phyloP scores from a whole-genome alignment of 1,140 invertebrate species.

The Ditylenchus dipsaci region DNA sequence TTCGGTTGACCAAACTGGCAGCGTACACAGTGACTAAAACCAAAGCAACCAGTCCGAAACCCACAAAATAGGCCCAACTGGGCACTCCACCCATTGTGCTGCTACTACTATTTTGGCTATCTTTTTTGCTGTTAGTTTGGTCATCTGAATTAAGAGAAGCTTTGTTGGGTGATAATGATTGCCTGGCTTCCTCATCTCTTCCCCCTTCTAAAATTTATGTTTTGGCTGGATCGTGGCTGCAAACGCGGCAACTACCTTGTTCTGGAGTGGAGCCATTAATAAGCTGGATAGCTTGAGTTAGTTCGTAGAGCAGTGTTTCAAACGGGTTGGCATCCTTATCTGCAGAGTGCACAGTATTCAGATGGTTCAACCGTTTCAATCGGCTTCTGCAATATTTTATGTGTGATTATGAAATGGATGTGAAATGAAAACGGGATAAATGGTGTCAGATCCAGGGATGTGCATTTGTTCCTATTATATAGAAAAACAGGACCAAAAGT shows the following conservation, averaged over 20 bases:
- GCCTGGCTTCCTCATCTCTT: not conserved
- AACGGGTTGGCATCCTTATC: not conserved
- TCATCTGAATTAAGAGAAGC: not conserved
- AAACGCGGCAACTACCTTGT: not conserved
- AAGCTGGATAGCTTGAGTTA: not conserved
- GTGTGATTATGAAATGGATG: too few relatives aligned
- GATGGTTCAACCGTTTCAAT: not conserved
- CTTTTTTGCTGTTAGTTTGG: not conserved
- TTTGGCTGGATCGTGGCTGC: too few relatives aligned
- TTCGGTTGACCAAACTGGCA: not conserved
- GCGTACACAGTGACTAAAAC: constrained; percentile 1
- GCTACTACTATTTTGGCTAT: not conserved
- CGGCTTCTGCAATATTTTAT: not conserved
- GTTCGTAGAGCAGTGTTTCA: not conserved
- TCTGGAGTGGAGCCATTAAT: not conserved
- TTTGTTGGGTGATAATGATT: not conserved
- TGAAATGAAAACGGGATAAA: too few relatives aligned
- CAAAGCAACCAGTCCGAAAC: not conserved
- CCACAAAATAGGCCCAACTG: constrained; percentile 5
- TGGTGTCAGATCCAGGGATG: too few relatives aligned
- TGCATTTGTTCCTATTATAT: too few relatives aligned
- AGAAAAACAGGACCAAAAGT: too few relatives aligned
- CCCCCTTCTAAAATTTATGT: not conserved
- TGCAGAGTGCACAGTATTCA: not conserved
- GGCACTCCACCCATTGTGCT: not conserved